A percentile compares a stretch with the other conserved stretches of the same genome.
phyloP scores from a whole-genome alignment of 2,113 vertebrate genomes.

The Calypte anna region DNA sequence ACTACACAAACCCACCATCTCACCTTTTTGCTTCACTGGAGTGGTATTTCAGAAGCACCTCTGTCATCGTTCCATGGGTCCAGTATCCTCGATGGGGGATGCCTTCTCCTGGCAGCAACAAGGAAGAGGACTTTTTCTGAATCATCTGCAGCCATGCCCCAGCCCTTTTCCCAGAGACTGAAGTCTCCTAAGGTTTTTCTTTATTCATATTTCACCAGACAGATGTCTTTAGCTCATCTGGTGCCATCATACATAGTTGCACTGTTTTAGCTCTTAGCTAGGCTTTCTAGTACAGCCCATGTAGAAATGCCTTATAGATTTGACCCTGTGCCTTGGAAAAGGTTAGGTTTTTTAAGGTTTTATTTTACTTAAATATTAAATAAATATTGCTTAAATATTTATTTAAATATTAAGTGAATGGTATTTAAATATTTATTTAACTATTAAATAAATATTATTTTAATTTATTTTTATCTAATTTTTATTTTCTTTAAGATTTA shows the following conservation, averaged over 20 bases:
- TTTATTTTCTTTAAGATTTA: conserved; percentile 71
- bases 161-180: background rate
- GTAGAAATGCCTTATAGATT: conserved; percentile 73
- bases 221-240: background rate
- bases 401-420: too few species aligned
- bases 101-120: background rate
- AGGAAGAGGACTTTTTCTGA: background rate
- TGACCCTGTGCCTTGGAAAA: conserved; percentile 65
- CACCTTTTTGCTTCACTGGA: accelerated
- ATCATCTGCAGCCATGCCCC: background rate
- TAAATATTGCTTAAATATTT: too few species aligned
- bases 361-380: too few species aligned
- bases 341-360: conserved; percentile 51
- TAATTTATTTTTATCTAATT: too few species aligned
- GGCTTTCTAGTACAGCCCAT: conserved; percentile 54
- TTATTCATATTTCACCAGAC: background rate
- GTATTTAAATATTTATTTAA: too few species aligned
- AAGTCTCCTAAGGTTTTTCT: background rate
- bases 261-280: conserved; percentile 44
- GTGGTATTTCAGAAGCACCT: background rate
- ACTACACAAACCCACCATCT: background rate
- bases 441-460: too few species aligned
- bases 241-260: conserved; percentile 33
- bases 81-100: background rate
- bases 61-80: background rate